Evolutionary conservation across 2,113 vertebrate genomes (phyloP), one percentile per base, ranked within the genome.

Genomic region (Kobus ellipsiprymnus): DNA sequence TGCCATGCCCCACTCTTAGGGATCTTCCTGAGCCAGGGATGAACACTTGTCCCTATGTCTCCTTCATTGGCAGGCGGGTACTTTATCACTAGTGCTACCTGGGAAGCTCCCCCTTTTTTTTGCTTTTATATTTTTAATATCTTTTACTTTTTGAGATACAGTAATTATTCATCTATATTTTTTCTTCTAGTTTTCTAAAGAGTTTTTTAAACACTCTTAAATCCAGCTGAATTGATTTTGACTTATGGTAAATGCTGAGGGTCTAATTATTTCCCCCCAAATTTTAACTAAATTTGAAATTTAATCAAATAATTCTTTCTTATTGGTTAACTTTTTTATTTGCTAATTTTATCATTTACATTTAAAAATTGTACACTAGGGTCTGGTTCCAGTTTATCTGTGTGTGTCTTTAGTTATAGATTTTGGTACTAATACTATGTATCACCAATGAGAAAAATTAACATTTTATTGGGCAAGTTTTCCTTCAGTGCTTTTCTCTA

Each of bases 111-210:
- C 40, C n/a, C 71, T 5, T 27, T 44, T 25, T 77, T 44, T 7
- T 92, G 13, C 21, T 33, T 5, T 60, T 7, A 52, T 71, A 1
- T 30, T 64, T 80, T 74, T 44, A 90, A 82, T 82, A 62, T 27
- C 1, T 74, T 59, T 87, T 77, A 27, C 50, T 46, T 25, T 87
- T 40, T 87, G 48, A 96, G 40, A 62, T 21, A 30, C 6, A 44
- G 5, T 77, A 87, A 90, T 78, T 87, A 67, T 91, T 78, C 16
- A 57, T 60, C 7, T 19, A 29, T 52, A 54, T 96, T 97, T 96
- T 97, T 96, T 88, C 55, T 84, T 92, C 23, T 6, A 46, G 81
- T 40, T 87, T 74, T 80, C 57, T 82, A 82, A 81, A 93, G 48
- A 12, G 44, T 93, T n/a, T 54, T 29, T 6, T 46, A 78, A 90